These are phyloP conservation scores for Aporrectodea caliginosa DNA, from an alignment of 1,140 invertebrate species.

Conservation along the genomic window DNA sequence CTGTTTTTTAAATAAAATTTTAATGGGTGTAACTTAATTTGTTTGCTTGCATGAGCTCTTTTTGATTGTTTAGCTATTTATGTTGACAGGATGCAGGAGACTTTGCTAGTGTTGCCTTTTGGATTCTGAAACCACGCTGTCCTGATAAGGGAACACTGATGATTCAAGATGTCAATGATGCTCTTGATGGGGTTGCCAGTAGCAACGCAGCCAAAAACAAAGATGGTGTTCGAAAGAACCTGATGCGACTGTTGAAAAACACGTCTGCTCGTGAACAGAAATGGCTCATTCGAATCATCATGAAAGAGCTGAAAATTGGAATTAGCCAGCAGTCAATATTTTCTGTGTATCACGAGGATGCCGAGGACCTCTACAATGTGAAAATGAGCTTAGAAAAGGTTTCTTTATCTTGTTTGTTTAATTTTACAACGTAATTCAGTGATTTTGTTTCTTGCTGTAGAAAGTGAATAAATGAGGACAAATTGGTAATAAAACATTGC, in stretches of 20 bases:
- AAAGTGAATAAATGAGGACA: too few relatives aligned
- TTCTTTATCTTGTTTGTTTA: slow-evolving; percentile 28
- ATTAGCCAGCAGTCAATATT: slow-evolving; percentile 68
- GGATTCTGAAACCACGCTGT: slow-evolving; percentile 66
- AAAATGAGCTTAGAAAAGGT: slow-evolving; percentile 70
- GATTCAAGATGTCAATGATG: slow-evolving; percentile 65
- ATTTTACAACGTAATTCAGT: too few relatives aligned
- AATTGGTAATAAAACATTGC: too few relatives aligned
- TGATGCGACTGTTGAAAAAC: slow-evolving; percentile 60
- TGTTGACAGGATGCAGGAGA: slow-evolving; percentile 59
- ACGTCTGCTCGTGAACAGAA: slow-evolving; percentile 73
- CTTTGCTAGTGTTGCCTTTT: slow-evolving; percentile 71
- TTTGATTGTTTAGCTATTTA: background rate
- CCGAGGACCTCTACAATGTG: slow-evolving; percentile 70
- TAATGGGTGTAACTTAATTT: too few relatives aligned
- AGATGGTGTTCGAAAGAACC: slow-evolving; percentile 51
- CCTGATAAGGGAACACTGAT: slow-evolving; percentile 58
- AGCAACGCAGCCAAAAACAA: slow-evolving; percentile 60
- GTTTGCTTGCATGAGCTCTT: too few relatives aligned
- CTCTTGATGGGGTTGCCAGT: slow-evolving; percentile 67
- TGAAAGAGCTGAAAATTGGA: slow-evolving; percentile 75
- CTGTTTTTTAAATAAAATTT: too few relatives aligned
- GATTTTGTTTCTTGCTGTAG: too few relatives aligned
- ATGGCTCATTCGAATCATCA: slow-evolving; percentile 79
- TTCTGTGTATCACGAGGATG: slow-evolving; percentile 73